Conservation (phyloP, 2,888 invertebrate species). For the Embidobia sp. region DNA sequence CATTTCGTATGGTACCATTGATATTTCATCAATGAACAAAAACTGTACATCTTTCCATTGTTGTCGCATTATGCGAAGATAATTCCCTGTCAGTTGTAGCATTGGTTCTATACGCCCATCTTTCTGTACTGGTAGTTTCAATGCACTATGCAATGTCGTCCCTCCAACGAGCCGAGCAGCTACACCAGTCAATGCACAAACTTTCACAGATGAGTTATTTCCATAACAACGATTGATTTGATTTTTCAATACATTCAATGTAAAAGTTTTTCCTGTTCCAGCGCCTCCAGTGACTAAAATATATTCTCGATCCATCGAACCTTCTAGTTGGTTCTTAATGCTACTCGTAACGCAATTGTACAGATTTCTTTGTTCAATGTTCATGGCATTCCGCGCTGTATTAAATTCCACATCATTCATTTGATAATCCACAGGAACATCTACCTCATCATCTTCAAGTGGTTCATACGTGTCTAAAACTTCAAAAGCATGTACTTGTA, state of each 20-base stretch:
- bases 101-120: constrained; percentile 48
- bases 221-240: constrained; percentile 17
- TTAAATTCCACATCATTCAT: constrained; percentile 15
- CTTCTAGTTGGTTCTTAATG: constrained; percentile 12
- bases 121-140: constrained; percentile 63
- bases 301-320: neutral
- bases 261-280: constrained; percentile 26
- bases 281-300: constrained; percentile 22
- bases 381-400: constrained; percentile 19
- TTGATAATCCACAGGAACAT: neutral
- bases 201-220: constrained; percentile 27
- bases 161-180: constrained; percentile 67
- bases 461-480: constrained; percentile 22
- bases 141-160: constrained; percentile 50
- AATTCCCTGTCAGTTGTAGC: constrained; percentile 54
- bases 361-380: constrained; percentile 7
- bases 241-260: constrained; percentile 10
- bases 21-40: constrained; percentile 71
- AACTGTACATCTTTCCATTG: constrained; percentile 66
- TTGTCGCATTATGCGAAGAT: constrained; percentile 51
- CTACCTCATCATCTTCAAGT: neutral
- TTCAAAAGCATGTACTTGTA: constrained; percentile 25
- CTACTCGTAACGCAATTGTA: constrained; percentile 15
- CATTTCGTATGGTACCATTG: constrained; percentile 67
- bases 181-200: constrained; percentile 71